A percentile compares a stretch with the other conserved stretches of the same genome.
Conservation (phyloP, 2,797 vertebrate species). For the Arvicola amphibius region DNA sequence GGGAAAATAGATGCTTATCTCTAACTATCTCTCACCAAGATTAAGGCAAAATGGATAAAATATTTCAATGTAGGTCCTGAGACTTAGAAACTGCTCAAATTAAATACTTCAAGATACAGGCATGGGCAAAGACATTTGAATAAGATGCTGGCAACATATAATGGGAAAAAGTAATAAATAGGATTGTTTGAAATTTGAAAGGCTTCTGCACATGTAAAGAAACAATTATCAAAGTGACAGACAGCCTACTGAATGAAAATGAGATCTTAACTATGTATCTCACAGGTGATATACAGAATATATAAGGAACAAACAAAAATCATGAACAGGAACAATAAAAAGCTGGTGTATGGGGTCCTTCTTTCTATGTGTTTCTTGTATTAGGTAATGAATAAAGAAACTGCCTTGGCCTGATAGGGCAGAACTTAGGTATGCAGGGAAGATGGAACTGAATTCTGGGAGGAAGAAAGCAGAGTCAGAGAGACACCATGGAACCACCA, state of each 20-base stretch:
- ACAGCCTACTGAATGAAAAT: neutral
- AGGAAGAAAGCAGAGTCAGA: too few species aligned
- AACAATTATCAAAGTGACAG: neutral
- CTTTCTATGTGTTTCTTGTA: too few species aligned
- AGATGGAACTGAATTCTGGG: too few species aligned
- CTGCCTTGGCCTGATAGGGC: too few species aligned
- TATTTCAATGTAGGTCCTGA: neutral
- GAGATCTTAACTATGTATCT: neutral
- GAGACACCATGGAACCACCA: too few species aligned
- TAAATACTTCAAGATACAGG: neutral
- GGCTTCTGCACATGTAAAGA: neutral
- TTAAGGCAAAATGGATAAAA: neutral
- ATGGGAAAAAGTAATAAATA: neutral
- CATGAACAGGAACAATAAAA: neutral
- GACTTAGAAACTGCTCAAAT: neutral
- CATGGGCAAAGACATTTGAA: neutral
- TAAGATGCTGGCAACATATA: neutral
- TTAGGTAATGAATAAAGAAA: too few species aligned
- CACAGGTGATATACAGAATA: neutral
- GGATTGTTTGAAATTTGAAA: neutral
- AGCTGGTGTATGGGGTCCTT: too few species aligned
- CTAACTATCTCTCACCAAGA: neutral
- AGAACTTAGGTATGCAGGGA: too few species aligned
- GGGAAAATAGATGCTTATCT: neutral
- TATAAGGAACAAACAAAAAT: neutral